These are phyloP conservation scores for Cepphus grylle DNA, from an alignment of 2,113 vertebrate species.

Conservation along the genomic window DNA sequence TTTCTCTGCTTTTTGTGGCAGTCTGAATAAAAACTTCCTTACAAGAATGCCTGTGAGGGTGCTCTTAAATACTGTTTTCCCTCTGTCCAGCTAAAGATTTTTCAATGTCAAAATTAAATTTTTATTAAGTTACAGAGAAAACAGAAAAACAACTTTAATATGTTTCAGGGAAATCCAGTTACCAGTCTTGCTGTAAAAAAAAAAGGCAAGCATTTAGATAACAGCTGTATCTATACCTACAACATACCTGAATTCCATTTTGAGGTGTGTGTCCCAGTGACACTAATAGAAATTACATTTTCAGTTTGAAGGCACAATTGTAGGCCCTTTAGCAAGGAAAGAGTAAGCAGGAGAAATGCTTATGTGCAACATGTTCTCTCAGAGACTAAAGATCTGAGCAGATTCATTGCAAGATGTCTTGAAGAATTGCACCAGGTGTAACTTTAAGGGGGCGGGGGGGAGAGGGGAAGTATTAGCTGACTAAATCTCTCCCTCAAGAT, in stretches of 20 bases:
- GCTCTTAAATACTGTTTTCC: background rate
- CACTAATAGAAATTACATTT: background rate
- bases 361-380: background rate
- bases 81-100: background rate
- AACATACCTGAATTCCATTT: background rate
- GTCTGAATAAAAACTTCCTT: background rate
- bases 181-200: background rate
- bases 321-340: background rate
- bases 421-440: background rate
- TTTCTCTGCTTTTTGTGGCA: background rate
- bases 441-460: background rate
- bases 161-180: background rate
- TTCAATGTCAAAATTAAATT: background rate
- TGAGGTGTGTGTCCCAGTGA: background rate
- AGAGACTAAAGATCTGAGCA: background rate
- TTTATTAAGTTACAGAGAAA: background rate
- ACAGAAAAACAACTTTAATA: background rate
- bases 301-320: background rate
- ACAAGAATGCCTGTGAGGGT: background rate
- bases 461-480: background rate
- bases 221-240: background rate
- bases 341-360: background rate
- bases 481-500: background rate
- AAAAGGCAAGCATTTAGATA: accelerated
- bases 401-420: background rate